These are phyloP conservation scores for Acestrorhynchus altus DNA, from an alignment of 2,797 vertebrate species.

Conservation along the genomic window DNA sequence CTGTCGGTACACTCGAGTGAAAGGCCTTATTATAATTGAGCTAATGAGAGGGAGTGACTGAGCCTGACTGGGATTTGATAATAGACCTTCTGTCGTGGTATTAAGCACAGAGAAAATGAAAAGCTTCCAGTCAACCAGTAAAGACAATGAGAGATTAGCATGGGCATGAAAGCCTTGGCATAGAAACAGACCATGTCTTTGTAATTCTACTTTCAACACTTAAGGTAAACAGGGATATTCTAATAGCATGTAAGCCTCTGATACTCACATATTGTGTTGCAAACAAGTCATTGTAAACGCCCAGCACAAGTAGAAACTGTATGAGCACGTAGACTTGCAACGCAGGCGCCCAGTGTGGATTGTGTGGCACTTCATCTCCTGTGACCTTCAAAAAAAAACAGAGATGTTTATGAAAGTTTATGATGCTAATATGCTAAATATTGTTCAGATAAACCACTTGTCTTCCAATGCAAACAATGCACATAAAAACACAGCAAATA, in stretches of 20 bases:
- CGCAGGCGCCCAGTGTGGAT: slow-evolving; percentile 69
- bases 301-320: slow-evolving; percentile 83
- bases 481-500: too few species aligned
- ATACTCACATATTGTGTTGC: slow-evolving; percentile 80
- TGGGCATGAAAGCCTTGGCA: slow-evolving; percentile 20
- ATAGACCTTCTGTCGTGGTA: slow-evolving; percentile 31
- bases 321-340: slow-evolving; percentile 78
- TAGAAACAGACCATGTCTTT: background rate
- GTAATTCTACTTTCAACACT: slow-evolving; percentile 5
- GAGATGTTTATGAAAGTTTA: slow-evolving; percentile 18
- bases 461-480: too few species aligned
- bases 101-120: slow-evolving; percentile 48
- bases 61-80: slow-evolving; percentile 64
- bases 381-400: slow-evolving; percentile 76
- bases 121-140: slow-evolving; percentile 29
- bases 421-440: background rate
- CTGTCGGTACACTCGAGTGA: slow-evolving; percentile 63
- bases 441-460: too few species aligned
- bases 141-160: slow-evolving; percentile 51
- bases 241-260: background rate
- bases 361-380: slow-evolving; percentile 81
- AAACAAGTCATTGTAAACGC: slow-evolving; percentile 82
- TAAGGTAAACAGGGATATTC: background rate
- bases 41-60: slow-evolving; percentile 67
- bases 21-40: slow-evolving; percentile 64